Base-by-base conservation (phyloP, 2,113 vertebrate genomes). In the Neopipo cinnamomea region DNA sequence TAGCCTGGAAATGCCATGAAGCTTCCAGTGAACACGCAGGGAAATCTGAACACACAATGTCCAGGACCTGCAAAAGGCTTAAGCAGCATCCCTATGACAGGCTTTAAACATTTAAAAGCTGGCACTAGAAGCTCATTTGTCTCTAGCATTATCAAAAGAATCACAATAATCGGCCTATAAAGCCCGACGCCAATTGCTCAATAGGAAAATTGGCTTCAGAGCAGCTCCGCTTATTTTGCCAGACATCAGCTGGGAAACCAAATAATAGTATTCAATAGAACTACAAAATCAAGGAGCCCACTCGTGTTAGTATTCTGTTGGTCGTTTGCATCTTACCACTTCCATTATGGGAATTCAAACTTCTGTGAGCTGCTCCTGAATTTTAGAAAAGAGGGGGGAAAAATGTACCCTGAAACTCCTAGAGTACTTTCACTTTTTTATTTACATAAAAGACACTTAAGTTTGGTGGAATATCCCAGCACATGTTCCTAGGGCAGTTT, bases 241-340 rank as follows among this genome's bases (percentile, higher is more conserved):
- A 96, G 88, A 88, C 66, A 89, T 89, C 85, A 95, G 78, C 87
- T 94, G 77, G 58, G 71, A 96, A 93, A 93, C 74, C 62, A 91
- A 88, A 72, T 37, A 72, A 94, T 61, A 2, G 1, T n/a, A 68
- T 85, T 82, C 56, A 71, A 62, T 67, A 89, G 66, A 73, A 30
- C 67, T 65, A 79, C 63, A 89, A 76, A 88, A 88, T 42, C 33
- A 71, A 91, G 78, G 46, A 91, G 42, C 31, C 33, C 72, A 74
- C 59, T 80, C 74, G 37, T 14, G 27, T 62, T 89, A 87, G 58
- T 23, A 12, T 30, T 68, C 67, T 73, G 41, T 27, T 3, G 2
- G 62, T 27, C 44, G 52, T 44, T 74, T 81, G 77, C 56, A 47
- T 67, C 84, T 91, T 68, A 65, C 49, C 47, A 31, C 49, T 91